phyloP scores from a whole-genome alignment of 2,797 vertebrate genomes.

The Sus cebifrons region DNA sequence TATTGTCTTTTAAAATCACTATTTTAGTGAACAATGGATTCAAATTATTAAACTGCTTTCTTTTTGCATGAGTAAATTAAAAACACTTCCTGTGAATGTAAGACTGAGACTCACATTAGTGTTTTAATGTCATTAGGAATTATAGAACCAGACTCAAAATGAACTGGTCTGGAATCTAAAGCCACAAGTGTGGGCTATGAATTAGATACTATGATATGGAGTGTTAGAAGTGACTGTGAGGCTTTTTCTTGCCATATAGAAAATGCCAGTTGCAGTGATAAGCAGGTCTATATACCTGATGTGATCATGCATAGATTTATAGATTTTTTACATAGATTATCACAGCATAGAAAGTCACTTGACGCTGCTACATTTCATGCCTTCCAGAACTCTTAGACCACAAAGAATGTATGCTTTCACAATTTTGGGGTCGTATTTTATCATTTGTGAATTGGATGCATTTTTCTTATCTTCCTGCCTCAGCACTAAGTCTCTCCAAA shows the following conservation, averaged over 20 bases:
- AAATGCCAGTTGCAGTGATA: constrained; percentile 48
- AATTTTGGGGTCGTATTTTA: constrained; percentile 45
- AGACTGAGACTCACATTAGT: neutral
- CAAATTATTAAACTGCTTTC: constrained; percentile 29
- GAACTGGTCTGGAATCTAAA: constrained; percentile 38
- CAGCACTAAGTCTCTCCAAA: constrained; percentile 42
- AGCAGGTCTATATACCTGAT: neutral
- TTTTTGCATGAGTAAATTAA: constrained; percentile 60
- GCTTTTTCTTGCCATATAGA: neutral
- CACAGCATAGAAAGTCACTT: neutral
- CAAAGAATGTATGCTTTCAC: neutral
- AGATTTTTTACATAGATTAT: constrained; percentile 38
- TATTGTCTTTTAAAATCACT: constrained; percentile 70
- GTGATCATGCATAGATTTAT: neutral
- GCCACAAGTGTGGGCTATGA: constrained; percentile 48
- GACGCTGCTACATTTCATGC: neutral
- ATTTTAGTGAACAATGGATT: constrained; percentile 57
- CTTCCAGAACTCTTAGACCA: constrained; percentile 35
- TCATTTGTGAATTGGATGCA: constrained; percentile 55
- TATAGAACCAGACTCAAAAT: neutral
- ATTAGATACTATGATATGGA: constrained; percentile 59
- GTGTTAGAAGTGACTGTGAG: constrained; percentile 57
- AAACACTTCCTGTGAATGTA: neutral
- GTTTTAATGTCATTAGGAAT: constrained; percentile 1
- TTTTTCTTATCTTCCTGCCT: constrained; percentile 60